Percentiles rank a stretch among this genome's conserved stretches.
phyloP scores from a whole-genome alignment of 2,113 vertebrate genomes.

The Forbesichthys papilliferus region DNA sequence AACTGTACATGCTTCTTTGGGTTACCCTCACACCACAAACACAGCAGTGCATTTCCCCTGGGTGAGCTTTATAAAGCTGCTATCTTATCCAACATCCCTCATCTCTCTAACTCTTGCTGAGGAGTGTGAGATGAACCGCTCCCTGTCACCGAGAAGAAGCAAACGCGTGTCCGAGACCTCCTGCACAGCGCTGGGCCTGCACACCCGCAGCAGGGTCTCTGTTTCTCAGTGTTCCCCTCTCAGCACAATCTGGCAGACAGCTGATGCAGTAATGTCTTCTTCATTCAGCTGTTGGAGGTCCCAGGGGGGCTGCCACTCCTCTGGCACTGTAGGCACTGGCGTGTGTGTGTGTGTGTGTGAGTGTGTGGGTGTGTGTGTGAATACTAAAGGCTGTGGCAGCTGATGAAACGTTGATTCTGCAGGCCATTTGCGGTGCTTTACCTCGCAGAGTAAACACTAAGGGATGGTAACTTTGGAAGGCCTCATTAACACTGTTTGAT shows the following conservation, averaged over 20 bases:
- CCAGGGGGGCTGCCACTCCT: conserved; percentile 34
- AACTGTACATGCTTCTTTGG: conserved; percentile 44
- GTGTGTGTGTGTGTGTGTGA: conserved; percentile 4
- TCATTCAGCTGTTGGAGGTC: conserved; percentile 61
- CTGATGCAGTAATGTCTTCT: conserved; percentile 50
- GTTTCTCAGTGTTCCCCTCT: conserved; percentile 10
- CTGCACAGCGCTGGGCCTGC: neutral
- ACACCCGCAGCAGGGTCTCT: neutral
- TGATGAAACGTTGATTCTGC: conserved; percentile 65
- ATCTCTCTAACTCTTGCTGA: neutral
- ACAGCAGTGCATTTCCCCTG: conserved; percentile 19
- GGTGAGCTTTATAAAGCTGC: neutral
- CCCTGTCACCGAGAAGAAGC: neutral
- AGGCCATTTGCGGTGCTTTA: conserved; percentile 49
- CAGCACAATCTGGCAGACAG: conserved; percentile 46
- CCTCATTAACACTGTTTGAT: neutral
- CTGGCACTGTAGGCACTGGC: neutral
- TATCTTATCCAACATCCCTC: conserved; percentile 7
- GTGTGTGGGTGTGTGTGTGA: conserved; percentile 3
- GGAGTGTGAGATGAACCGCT: conserved; percentile 9
- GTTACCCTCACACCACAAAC: conserved; percentile 37
- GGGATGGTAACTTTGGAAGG: conserved; percentile 7
- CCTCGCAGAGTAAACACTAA: conserved; percentile 10
- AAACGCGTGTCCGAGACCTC: neutral
- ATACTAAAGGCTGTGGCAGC: conserved; percentile 46